A percentile compares a stretch with the other conserved stretches of the same genome.
Conservation (phyloP, 2,113 vertebrate genomes). For the Malaclemys terrapin region DNA sequence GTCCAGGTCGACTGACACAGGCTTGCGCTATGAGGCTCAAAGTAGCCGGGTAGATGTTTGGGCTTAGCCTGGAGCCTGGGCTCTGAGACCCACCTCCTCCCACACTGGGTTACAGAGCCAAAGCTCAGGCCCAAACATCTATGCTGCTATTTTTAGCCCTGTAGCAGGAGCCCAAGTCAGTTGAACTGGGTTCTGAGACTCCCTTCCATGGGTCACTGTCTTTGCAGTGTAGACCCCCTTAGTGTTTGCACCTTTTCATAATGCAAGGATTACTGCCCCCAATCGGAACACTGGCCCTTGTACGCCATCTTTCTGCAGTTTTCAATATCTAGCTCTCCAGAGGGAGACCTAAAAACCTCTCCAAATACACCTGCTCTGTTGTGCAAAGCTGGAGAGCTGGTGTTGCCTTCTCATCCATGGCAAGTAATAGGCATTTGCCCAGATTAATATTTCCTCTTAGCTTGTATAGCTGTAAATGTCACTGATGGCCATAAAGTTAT, state of each 20-base stretch:
- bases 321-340: background rate
- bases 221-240: background rate
- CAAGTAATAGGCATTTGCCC: background rate
- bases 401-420: background rate
- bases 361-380: background rate
- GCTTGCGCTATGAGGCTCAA: background rate
- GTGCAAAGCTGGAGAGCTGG: background rate
- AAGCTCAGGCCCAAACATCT: background rate
- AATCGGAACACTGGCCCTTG: background rate
- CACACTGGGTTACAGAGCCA: background rate
- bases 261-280: background rate
- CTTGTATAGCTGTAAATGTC: conserved; percentile 60
- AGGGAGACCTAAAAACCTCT: background rate
- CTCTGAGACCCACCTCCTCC: background rate
- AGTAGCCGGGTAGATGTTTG: background rate
- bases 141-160: too few relatives aligned
- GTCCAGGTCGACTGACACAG: background rate
- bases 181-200: background rate
- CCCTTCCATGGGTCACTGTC: background rate
- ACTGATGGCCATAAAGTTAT: conserved; percentile 8
- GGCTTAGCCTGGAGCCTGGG: background rate
- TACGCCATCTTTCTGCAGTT: background rate
- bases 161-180: too few relatives aligned
- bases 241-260: background rate
- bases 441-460: conserved; percentile 35